These are phyloP conservation scores for Drosophila oshimai DNA, from an alignment of 1,140 invertebrate species.

Conservation along the genomic window DNA sequence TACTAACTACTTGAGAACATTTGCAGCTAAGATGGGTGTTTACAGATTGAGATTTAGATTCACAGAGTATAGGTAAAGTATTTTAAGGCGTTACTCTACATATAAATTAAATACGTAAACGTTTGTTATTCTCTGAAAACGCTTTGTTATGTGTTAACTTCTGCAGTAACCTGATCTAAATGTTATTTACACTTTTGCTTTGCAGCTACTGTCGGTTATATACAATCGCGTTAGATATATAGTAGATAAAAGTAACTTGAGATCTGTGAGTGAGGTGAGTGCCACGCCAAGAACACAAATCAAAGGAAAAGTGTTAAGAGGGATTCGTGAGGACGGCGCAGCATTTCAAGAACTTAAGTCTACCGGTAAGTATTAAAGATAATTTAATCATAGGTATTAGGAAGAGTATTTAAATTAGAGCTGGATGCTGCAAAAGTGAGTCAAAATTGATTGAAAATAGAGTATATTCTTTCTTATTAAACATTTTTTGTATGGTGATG, in stretches of 20 bases:
- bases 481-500: constrained; percentile 36
- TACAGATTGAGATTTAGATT: constrained; percentile 35
- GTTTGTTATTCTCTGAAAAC: constrained; percentile 21
- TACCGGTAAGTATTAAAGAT: constrained; percentile 54
- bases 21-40: constrained; percentile 56
- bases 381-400: constrained; percentile 44
- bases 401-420: constrained; percentile 54
- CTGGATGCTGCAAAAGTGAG: constrained; percentile 64
- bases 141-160: constrained; percentile 8
- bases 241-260: constrained; percentile 21
- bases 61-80: constrained; percentile 26
- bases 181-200: constrained; percentile 61
- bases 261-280: constrained; percentile 44
- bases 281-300: constrained; percentile 61
- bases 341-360: constrained; percentile 56
- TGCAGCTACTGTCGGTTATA: constrained; percentile 50
- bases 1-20: constrained; percentile 76
- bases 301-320: constrained; percentile 33
- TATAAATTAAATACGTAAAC: constrained; percentile 54
- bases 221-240: constrained; percentile 47
- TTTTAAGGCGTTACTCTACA: constrained; percentile 41
- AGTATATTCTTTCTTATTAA: constrained; percentile 24
- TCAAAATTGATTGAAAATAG: constrained; percentile 51
- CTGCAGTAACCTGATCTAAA: constrained; percentile 36
- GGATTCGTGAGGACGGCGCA: constrained; percentile 46